Percentiles rank a stretch among this genome's conserved stretches.
Evolutionary conservation across 2,888 invertebrate genomes (phyloP).

Genomic region (Epistrophe grossulariae): DNA sequence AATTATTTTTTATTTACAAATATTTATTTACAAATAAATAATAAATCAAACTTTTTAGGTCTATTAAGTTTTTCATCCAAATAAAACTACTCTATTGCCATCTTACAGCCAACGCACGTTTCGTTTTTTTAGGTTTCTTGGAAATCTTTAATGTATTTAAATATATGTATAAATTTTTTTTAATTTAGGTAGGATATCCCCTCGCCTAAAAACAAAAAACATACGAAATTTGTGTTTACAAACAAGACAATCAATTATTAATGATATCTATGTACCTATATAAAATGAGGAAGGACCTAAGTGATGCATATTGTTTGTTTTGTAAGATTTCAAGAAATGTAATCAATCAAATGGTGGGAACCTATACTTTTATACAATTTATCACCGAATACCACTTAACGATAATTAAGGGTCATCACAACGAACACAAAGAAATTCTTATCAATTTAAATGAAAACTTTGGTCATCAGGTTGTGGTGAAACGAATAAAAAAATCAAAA

Average conservation of each 20-base stretch:
- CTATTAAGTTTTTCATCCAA: too few relatives aligned
- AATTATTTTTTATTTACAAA: too few relatives aligned
- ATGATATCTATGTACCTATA: too few relatives aligned
- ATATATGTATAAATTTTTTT: too few relatives aligned
- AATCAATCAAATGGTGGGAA: slow-evolving; percentile 21
- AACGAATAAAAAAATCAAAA: too few relatives aligned
- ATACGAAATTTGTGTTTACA: not conserved
- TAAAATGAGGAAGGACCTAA: not conserved
- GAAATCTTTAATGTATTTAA: too few relatives aligned
- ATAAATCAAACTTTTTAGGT: too few relatives aligned
- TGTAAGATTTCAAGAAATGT: not conserved
- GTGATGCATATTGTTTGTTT: not conserved
- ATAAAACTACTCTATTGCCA: too few relatives aligned
- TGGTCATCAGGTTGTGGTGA: not conserved
- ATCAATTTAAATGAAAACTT: slow-evolving; percentile 2
- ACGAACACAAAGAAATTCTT: not conserved
- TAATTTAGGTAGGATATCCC: too few relatives aligned
- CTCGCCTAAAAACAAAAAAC: not conserved
- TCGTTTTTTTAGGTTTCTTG: too few relatives aligned
- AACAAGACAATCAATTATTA: slow-evolving; percentile 6
- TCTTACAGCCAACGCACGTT: too few relatives aligned
- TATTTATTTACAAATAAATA: too few relatives aligned
- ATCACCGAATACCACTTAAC: slow-evolving; percentile 17
- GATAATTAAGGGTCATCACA: slow-evolving; percentile 28
- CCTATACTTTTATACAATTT: not conserved